Evolutionary conservation across 2,888 invertebrate genomes (phyloP), one percentile per base, ranked within the genome.

Genomic region (Eucriotettix oculatus): DNA sequence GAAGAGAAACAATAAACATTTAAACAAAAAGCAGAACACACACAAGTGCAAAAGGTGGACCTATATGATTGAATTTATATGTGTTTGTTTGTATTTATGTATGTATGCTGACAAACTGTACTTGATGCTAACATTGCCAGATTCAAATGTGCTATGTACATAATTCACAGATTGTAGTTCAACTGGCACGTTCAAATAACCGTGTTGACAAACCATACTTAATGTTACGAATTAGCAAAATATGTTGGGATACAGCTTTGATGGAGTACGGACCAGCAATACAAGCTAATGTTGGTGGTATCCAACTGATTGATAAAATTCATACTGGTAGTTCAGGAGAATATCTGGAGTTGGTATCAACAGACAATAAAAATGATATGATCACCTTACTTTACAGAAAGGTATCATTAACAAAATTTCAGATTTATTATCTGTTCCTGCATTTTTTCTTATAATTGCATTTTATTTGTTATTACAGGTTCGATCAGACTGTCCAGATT

Each of bases 241-340:
- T 87, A 12, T 83, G 84, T 67, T 75, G 85, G 62, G 90, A 90
- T 70, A 78, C 84, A 58, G 88, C 89, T 0, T 74, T 86, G 42
- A 87, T 90, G 83, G 82, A 84, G 65, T 87, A 80, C 69, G 90
- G 90, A 0, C 85, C 87, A 0, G 88, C 87, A 0, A 74, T 87
- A 52, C 89, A 90, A 72, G 77, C 88, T 62, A 81, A 81, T 29
- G 70, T 86, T 1, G 82, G 82, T 54, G 79, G 79, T 16, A 70
- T 85, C 59, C 77, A 82, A 61, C 71, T 90, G 44, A 84, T 86
- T 0, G 90, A 90, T 70, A 87, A 87, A 71, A 79, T 87, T 60
- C 88, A 89, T 67, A 83, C 83, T 63, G 84, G 83, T 61, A 75
- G 78, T 52, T 80, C 81, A n/a, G 88, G 89, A 16, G 85, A 88